Conservation (phyloP, 2,113 vertebrate species). For the Periophthalmus modestus region DNA sequence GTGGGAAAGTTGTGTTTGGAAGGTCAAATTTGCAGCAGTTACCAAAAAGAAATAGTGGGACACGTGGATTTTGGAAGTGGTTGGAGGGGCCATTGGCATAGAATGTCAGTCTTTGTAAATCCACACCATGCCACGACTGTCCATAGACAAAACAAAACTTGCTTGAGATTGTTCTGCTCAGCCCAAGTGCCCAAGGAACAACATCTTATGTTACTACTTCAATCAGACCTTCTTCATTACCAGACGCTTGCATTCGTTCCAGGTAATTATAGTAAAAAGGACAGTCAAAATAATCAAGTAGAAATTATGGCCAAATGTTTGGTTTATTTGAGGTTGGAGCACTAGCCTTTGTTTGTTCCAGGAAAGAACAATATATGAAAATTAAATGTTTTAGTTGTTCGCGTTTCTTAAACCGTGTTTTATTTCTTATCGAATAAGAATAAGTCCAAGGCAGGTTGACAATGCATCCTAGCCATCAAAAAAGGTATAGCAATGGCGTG, state of each 20-base stretch:
- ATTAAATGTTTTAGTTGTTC: neutral
- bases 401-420: neutral
- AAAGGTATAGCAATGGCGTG: too few species aligned
- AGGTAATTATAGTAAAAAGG: neutral
- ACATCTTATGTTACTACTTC: neutral
- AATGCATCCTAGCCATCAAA: too few species aligned
- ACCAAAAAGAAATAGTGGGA: too few species aligned
- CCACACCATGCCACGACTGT: too few species aligned
- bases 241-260: neutral
- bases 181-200: neutral
- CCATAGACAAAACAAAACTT: too few species aligned
- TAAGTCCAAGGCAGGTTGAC: too few species aligned
- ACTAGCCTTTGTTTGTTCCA: neutral
- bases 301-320: neutral
- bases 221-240: neutral
- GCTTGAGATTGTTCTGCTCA: neutral
- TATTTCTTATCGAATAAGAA: neutral
- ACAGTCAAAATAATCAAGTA: neutral
- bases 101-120: too few species aligned
- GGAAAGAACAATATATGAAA: neutral
- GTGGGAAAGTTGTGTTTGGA: too few species aligned
- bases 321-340: neutral
- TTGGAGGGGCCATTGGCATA: too few species aligned
- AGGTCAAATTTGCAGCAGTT: too few species aligned
- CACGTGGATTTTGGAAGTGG: too few species aligned